phyloP scores from a whole-genome alignment of 2,888 invertebrate genomes.

The Thecophora atra region DNA sequence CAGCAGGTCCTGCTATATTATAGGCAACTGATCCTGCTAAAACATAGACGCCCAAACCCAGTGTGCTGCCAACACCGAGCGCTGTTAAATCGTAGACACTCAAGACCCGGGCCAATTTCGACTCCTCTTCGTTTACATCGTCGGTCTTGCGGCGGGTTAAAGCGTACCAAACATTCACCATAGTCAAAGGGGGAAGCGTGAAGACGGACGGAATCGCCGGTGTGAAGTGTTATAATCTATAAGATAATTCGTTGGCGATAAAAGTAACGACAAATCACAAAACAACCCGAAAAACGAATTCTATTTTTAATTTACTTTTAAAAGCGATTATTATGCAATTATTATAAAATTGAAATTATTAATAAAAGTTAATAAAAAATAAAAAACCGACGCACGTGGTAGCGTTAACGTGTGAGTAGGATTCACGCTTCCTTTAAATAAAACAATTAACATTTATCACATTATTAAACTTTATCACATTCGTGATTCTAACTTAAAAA shows the following conservation, averaged over 20 bases:
- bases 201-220: background rate
- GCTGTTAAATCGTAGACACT: slow-evolving; percentile 86
- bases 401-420: too few species aligned
- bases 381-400: too few species aligned
- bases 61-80: slow-evolving; percentile 85
- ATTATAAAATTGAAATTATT: too few species aligned
- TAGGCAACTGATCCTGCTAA: slow-evolving; percentile 90
- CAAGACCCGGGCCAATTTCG: slow-evolving; percentile 74
- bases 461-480: too few species aligned
- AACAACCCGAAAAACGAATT: too few species aligned
- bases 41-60: slow-evolving; percentile 95
- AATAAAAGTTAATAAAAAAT: too few species aligned
- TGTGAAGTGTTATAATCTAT: background rate
- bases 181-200: slow-evolving; percentile 11
- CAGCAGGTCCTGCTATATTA: slow-evolving; percentile 88
- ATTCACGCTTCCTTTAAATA: too few species aligned
- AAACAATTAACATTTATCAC: too few species aligned
- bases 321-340: too few species aligned
- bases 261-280: too few species aligned
- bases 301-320: too few species aligned
- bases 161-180: slow-evolving; percentile 59
- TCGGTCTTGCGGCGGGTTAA: slow-evolving; percentile 68
- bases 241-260: background rate
- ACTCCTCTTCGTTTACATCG: slow-evolving; percentile 64
- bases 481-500: too few species aligned